phyloP scores from a whole-genome alignment of 2,113 vertebrate genomes.

The Hippolais icterina region DNA sequence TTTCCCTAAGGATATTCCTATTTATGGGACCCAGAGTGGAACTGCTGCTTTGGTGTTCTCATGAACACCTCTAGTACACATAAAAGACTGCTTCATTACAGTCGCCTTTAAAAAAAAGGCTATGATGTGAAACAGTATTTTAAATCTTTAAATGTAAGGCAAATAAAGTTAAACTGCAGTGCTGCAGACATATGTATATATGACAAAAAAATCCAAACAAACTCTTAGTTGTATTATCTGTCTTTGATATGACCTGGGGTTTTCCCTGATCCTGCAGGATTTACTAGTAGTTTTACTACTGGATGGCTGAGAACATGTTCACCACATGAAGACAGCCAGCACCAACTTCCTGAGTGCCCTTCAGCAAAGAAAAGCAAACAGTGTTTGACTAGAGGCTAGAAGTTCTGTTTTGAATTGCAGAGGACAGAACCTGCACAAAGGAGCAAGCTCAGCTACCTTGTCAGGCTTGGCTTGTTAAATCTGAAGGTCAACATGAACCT shows the following conservation, averaged over 20 bases:
- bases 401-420: background rate
- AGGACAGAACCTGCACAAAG: background rate
- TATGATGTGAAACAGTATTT: background rate
- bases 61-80: background rate
- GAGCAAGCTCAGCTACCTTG: background rate
- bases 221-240: background rate
- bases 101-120: background rate
- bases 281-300: background rate
- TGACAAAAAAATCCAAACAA: background rate
- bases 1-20: background rate
- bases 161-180: background rate
- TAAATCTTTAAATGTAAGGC: background rate
- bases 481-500: background rate
- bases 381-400: background rate
- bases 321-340: background rate
- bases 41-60: background rate
- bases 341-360: background rate
- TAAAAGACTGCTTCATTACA: background rate
- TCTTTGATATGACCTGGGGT: background rate
- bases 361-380: background rate
- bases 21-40: background rate
- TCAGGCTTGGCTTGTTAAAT: background rate
- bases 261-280: background rate
- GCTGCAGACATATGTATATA: background rate
- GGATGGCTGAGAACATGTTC: background rate